Percentiles rank a stretch among this genome's conserved stretches.
phyloP scores from a whole-genome alignment of 2,888 invertebrate genomes.

The Tachina lurida region DNA sequence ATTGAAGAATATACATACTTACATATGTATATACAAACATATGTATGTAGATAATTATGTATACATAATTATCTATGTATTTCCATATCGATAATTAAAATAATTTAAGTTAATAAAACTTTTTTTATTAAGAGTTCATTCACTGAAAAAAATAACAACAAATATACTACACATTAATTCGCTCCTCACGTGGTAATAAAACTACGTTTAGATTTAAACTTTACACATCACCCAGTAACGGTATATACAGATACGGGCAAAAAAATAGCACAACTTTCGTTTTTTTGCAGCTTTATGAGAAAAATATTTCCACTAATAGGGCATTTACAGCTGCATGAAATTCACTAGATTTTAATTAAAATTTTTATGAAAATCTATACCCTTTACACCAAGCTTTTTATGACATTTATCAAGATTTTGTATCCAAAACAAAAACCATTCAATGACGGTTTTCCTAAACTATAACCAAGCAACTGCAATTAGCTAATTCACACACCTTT shows the following conservation, averaged over 20 bases:
- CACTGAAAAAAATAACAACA: not conserved
- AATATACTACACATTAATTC: not conserved
- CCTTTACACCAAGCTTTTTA: too few species aligned
- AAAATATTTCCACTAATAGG: too few species aligned
- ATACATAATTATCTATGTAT: not conserved
- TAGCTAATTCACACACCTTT: too few species aligned
- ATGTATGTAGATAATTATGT: too few species aligned
- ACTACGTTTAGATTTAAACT: not conserved
- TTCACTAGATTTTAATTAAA: too few species aligned
- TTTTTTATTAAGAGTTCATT: not conserved
- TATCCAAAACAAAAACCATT: too few species aligned
- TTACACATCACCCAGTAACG: not conserved
- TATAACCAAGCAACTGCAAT: too few species aligned
- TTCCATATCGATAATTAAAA: not conserved
- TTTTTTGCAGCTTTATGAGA: too few species aligned
- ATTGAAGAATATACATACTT: not conserved
- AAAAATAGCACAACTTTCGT: not conserved
- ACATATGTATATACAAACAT: not conserved
- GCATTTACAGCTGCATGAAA: too few species aligned
- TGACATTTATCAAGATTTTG: too few species aligned
- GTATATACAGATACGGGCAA: not conserved
- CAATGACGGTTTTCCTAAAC: too few species aligned
- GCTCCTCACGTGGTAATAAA: not conserved
- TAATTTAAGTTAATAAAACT: not conserved
- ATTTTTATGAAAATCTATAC: too few species aligned